phyloP scores from a whole-genome alignment of 2,888 invertebrate genomes.

The Eudemis profundana region DNA sequence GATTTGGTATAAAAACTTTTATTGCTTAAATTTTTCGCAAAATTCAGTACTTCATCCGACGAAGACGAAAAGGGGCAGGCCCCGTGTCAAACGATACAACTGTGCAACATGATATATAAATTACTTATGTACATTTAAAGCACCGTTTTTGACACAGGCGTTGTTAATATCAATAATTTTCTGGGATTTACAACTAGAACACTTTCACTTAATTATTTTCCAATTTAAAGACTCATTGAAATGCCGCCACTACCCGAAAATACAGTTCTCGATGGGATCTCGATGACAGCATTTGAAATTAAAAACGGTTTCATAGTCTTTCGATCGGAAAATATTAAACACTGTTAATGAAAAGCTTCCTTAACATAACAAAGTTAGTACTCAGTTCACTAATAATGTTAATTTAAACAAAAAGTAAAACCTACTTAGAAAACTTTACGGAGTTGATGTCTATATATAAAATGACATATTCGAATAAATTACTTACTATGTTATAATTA shows the following conservation, averaged over 20 bases:
- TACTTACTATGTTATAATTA: conserved; percentile 63
- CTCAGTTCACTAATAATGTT: conserved; percentile 68
- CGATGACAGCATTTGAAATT: neutral
- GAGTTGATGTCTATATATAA: conserved; percentile 58
- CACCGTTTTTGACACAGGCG: conserved; percentile 78
- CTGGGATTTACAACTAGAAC: conserved; percentile 55
- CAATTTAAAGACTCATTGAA: conserved; percentile 41
- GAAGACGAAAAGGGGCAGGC: neutral
- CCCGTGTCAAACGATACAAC: conserved; percentile 11
- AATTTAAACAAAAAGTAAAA: conserved; percentile 63
- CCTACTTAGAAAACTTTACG: conserved; percentile 63
- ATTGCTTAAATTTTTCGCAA: conserved; percentile 17
- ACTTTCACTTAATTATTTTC: conserved; percentile 47
- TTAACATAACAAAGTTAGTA: conserved; percentile 67
- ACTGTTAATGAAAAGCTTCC: conserved; percentile 64
- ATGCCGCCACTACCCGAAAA: conserved; percentile 13
- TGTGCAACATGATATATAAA: conserved; percentile 58
- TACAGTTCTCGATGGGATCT: conserved; percentile 2
- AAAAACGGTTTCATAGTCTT: conserved; percentile 16
- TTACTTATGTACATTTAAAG: conserved; percentile 75
- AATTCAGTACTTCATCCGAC: conserved; percentile 21
- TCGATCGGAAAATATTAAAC: conserved; percentile 48
- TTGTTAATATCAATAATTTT: conserved; percentile 64
- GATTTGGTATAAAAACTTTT: conserved; percentile 32
- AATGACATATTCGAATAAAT: conserved; percentile 66